phyloP scores from a whole-genome alignment of 2,888 invertebrate genomes.

The Thymelicus sylvestris region DNA sequence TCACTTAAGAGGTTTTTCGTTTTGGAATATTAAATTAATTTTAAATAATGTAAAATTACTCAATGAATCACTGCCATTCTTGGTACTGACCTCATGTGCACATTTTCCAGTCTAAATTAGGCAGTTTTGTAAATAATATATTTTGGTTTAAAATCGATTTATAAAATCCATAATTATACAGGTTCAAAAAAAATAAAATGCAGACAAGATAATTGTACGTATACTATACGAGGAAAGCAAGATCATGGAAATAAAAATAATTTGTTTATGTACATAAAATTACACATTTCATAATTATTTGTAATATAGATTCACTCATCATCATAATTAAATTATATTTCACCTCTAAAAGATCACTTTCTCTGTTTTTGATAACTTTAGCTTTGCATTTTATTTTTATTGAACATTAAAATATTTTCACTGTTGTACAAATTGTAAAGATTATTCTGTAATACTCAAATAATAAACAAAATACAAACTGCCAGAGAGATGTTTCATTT shows the following conservation, averaged over 20 bases:
- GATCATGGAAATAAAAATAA: constrained; percentile 26
- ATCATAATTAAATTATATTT: constrained; percentile 4
- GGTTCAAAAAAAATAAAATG: constrained; percentile 59
- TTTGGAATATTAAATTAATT: too few relatives aligned
- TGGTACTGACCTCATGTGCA: constrained; percentile 11
- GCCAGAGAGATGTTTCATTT: constrained; percentile 52
- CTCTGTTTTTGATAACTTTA: constrained; percentile 55
- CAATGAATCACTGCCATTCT: constrained; percentile 17
- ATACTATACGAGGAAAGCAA: constrained; percentile 7
- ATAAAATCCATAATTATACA: constrained; percentile 33
- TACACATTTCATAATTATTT: constrained; percentile 9
- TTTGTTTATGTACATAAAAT: constrained; percentile 8
- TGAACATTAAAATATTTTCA: constrained; percentile 69
- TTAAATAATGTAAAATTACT: not conserved
- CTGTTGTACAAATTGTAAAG: constrained; percentile 78
- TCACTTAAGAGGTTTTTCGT: too few relatives aligned
- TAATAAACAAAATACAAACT: constrained; percentile 78
- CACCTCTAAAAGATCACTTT: constrained; percentile 33
- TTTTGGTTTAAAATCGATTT: constrained; percentile 18
- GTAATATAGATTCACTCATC: constrained; percentile 23
- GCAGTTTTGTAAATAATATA: constrained; percentile 38
- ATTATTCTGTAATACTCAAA: constrained; percentile 67
- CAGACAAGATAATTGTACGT: constrained; percentile 41
- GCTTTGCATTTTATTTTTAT: constrained; percentile 80
- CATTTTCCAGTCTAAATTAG: constrained; percentile 33